Evolutionary conservation across 2,797 vertebrate genomes (phyloP).

Genomic region (Danio albolineatus): DNA sequence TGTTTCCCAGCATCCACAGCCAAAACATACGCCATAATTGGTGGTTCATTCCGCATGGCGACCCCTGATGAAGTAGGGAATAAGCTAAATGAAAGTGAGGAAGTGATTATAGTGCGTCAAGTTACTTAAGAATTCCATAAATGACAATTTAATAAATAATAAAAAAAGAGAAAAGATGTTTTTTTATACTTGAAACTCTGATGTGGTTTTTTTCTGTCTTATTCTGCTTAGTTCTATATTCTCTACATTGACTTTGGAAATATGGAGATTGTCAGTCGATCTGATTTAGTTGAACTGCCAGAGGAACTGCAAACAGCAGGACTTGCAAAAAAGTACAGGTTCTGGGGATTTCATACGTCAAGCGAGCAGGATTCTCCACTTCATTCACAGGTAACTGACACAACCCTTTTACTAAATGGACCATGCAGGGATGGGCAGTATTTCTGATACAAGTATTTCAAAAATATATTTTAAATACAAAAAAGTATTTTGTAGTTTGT

Average conservation of each 20-base stretch:
- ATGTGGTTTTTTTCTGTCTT: not conserved
- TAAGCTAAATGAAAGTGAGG: no score
- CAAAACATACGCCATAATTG: no score
- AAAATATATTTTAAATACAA: no score
- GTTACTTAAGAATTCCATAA: not conserved
- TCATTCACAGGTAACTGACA: conserved; percentile 72
- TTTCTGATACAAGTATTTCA: no score
- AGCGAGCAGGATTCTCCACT: conserved; percentile 69
- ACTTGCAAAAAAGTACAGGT: conserved; percentile 77
- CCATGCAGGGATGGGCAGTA: no score
- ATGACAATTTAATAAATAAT: not conserved
- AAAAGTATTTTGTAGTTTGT: no score
- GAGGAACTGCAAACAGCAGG: conserved; percentile 68
- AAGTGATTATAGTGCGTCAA: no score
- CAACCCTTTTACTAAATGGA: not conserved
- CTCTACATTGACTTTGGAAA: conserved; percentile 84
- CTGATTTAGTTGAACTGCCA: conserved; percentile 79
- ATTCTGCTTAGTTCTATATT: conserved; percentile 64
- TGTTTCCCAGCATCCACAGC: no score
- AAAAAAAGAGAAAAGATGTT: not conserved
- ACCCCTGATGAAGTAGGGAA: no score
- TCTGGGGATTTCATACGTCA: conserved; percentile 78
- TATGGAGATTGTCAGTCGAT: conserved; percentile 74
- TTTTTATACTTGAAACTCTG: not conserved
- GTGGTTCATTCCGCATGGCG: no score